phyloP scores from a whole-genome alignment of 2,113 vertebrate species.

The Lota lota region DNA sequence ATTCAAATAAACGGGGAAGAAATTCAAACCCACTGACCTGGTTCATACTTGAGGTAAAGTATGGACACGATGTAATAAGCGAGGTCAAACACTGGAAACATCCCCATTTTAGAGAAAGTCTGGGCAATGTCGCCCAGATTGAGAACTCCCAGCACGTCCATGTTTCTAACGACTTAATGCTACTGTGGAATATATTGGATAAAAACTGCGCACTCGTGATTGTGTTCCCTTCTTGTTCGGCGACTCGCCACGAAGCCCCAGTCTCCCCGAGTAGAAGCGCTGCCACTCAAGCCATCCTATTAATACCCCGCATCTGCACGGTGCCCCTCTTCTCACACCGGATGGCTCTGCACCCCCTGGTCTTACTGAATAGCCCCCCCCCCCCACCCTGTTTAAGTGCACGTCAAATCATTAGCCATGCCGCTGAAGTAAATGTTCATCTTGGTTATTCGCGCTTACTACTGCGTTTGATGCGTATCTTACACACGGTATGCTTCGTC shows the following conservation, averaged over 20 bases:
- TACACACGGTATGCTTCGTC: too few species aligned
- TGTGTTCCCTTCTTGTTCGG: constrained; percentile 43
- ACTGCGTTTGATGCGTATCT: too few species aligned
- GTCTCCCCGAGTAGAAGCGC: constrained; percentile 52
- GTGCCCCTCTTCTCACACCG: constrained; percentile 20
- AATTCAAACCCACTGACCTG: constrained; percentile 78
- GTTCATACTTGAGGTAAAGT: constrained; percentile 96
- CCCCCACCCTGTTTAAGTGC: too few species aligned
- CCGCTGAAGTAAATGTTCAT: too few species aligned
- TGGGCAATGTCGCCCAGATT: constrained; percentile 85
- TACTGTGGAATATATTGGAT: constrained; percentile 28
- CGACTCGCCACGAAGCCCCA: constrained; percentile 54
- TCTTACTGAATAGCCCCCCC: background rate
- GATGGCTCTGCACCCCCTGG: background rate
- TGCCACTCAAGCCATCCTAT: constrained; percentile 70
- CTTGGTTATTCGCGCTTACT: too few species aligned
- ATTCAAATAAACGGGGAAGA: background rate
- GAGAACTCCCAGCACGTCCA: constrained; percentile 84
- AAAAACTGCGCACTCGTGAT: constrained; percentile 46
- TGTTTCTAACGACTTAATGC: constrained; percentile 46
- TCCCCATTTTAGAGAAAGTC: constrained; percentile 87
- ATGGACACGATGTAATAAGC: constrained; percentile 96
- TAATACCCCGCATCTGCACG: constrained; percentile 68
- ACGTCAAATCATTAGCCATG: too few species aligned
- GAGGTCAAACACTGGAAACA: constrained; percentile 93